Base-by-base conservation (phyloP, 2,888 invertebrate species). In the Ennomos fuscantarius region DNA sequence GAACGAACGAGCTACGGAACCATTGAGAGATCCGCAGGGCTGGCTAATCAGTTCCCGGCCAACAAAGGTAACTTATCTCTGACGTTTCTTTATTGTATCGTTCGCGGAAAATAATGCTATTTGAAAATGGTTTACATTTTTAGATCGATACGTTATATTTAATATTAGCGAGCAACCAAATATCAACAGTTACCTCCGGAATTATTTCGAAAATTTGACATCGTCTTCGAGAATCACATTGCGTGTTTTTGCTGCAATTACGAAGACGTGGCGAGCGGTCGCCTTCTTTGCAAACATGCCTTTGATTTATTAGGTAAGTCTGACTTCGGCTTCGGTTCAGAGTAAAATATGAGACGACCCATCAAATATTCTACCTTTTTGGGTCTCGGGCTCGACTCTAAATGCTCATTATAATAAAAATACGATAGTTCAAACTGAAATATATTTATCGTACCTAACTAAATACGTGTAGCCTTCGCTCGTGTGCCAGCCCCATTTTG, bases 201-300 rank as follows among this genome's bases (percentile, higher is more conserved):
- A 86, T 87, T 84, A 87, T 86, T n/a, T 82, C 82, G 61, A 68
- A 89, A 89, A 90, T 91, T 91, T 91, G 89, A 89, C 89, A 89
- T 82, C 78, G 82, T 83, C 82, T 81, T 83, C 85, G 79, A 86
- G 89, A 87, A 84, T 88, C 82, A 81, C 87, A 83, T 81, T 77
- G 72, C 74, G 79, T 82, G 89, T 91, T 91, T 90, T 91, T 91
- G 87, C 83, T 70, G 86, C 91, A 91, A 91, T 91, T 90, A 91
- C 84, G 70, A 73, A 73, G 82, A 86, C 89, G 85, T 86, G 87
- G 84, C 69, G 84, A 84, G 84, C 85, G 82, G 81, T 78, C 81
- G 87, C 83, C 85, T 79, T 77, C 80, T 79, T 80, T 76, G 79
- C 79, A 80, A 86, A 81, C 82, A 87, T 86, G 80, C 77, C 84